Evolutionary conservation across 1,140 invertebrate genomes (phyloP).

Genomic region (Pseudoatta argentina): DNA sequence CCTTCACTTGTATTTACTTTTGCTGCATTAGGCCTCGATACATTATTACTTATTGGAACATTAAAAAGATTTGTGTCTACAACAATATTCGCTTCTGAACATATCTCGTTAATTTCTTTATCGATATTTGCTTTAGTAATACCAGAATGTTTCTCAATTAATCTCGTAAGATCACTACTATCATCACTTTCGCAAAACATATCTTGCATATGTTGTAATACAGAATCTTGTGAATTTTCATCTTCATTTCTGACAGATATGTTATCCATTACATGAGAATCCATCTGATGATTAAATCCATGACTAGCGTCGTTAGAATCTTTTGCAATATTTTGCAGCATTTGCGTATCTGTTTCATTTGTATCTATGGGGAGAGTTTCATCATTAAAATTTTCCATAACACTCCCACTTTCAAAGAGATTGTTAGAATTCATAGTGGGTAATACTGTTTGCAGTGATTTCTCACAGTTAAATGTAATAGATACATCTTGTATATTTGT

Average conservation of each 20-base stretch:
- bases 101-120: conserved; percentile 76
- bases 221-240: conserved; percentile 78
- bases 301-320: conserved; percentile 38
- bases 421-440: conserved; percentile 46
- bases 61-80: background rate
- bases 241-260: conserved; percentile 59
- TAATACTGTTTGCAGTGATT: conserved; percentile 34
- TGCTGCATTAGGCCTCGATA: background rate
- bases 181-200: conserved; percentile 83
- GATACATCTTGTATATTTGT: conserved; percentile 55
- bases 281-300: background rate
- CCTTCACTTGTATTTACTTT: conserved; percentile 46
- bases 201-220: conserved; percentile 80
- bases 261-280: conserved; percentile 8
- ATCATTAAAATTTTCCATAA: background rate
- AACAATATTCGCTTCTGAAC: conserved; percentile 48
- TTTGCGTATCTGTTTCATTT: conserved; percentile 29
- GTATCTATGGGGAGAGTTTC: no score
- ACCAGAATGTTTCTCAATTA: conserved; percentile 80
- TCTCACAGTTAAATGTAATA: conserved; percentile 61
- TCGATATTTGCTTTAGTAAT: conserved; percentile 76
- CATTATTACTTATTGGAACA: conserved; percentile 20
- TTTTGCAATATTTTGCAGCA: conserved; percentile 30
- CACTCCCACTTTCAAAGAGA: conserved; percentile 13
- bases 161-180: conserved; percentile 78